phyloP scores from a whole-genome alignment of 2,113 vertebrate species.

The Cyanoliseus patagonus region DNA sequence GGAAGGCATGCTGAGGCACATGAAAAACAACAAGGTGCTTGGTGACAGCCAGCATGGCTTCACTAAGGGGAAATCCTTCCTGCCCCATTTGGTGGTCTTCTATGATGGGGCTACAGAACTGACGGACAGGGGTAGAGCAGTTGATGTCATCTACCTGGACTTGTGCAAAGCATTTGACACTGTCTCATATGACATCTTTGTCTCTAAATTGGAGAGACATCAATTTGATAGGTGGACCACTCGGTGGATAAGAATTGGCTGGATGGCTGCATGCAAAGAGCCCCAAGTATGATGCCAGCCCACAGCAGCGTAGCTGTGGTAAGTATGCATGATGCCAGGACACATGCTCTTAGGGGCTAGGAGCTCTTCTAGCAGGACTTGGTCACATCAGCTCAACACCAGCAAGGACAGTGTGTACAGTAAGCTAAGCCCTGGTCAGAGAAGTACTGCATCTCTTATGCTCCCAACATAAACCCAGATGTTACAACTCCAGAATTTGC shows the following conservation, averaged over 20 bases:
- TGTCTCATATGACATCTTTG: background rate
- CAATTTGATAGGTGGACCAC: background rate
- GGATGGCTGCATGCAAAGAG: background rate
- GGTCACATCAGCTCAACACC: background rate
- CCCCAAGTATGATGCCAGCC: background rate
- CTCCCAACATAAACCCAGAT: background rate
- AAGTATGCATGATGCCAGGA: background rate
- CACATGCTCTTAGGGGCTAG: background rate
- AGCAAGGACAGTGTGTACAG: background rate
- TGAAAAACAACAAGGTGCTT: no score
- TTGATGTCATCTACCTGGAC: background rate
- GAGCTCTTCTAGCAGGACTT: background rate
- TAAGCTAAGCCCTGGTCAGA: background rate
- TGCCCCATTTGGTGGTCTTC: no score
- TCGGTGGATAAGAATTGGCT: background rate
- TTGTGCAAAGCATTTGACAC: background rate
- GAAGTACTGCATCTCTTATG: rapidly evolving
- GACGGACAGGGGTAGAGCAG: no score
- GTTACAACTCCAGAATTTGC: background rate
- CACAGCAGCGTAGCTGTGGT: background rate
- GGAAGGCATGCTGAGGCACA: no score
- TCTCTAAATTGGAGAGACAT: background rate
- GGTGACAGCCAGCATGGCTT: no score
- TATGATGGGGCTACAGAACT: no score
- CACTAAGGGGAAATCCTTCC: no score